phyloP scores from a whole-genome alignment of 2,888 invertebrate species.

The Tridacna crocea region DNA sequence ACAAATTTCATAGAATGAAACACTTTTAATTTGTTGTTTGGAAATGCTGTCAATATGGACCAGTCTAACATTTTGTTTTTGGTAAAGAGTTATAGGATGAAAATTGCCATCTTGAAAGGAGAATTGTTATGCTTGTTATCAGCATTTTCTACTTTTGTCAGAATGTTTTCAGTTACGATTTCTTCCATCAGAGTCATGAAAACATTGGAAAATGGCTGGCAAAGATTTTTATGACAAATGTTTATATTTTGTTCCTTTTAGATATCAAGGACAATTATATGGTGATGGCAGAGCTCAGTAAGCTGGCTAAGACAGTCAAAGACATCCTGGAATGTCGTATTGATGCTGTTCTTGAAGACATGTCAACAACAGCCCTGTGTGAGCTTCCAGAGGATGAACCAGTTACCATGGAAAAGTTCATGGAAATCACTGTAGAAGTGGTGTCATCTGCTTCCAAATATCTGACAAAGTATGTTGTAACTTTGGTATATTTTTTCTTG shows the following conservation, averaged over 20 bases:
- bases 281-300: slow-evolving; percentile 79
- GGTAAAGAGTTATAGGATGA: no score
- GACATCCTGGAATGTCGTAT: slow-evolving; percentile 96
- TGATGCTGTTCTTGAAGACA: slow-evolving; percentile 92
- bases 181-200: no score
- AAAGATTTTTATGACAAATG: no score
- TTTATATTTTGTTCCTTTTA: slow-evolving; percentile 51
- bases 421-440: slow-evolving; percentile 91
- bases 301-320: slow-evolving; percentile 88
- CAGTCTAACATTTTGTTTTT: no score
- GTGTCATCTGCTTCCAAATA: slow-evolving; percentile 80
- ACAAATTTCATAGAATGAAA: no score
- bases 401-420: slow-evolving; percentile 94
- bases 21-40: no score
- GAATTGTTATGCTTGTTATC: no score
- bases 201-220: no score
- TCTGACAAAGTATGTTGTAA: slow-evolving; percentile 84
- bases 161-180: no score
- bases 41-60: no score
- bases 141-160: no score
- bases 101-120: no score
- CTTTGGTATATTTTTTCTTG: neutral
- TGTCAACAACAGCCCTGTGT: slow-evolving; percentile 93
- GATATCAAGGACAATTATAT: slow-evolving; percentile 79
- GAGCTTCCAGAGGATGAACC: slow-evolving; percentile 92